A percentile compares a stretch with the other conserved stretches of the same genome.
phyloP scores from a whole-genome alignment of 2,797 vertebrate genomes.

The Labeo calbasu region DNA sequence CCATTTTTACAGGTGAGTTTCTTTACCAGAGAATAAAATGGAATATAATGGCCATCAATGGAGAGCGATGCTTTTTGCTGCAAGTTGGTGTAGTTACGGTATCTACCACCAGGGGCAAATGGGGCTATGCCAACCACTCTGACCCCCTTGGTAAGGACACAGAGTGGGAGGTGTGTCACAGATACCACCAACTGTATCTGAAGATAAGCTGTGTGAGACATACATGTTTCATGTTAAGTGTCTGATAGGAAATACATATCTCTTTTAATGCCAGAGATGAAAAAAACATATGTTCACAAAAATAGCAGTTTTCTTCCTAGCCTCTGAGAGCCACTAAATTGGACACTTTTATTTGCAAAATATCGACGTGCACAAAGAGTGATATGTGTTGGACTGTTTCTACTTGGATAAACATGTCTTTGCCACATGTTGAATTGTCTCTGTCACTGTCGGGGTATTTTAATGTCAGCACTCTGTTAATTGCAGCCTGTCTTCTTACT shows the following conservation, averaged over 20 bases:
- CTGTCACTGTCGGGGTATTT: slow-evolving; percentile 1
- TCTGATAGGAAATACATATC: slow-evolving; percentile 4
- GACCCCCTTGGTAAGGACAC: slow-evolving; percentile 7
- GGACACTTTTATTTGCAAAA: not conserved
- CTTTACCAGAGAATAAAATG: not conserved
- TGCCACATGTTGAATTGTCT: not conserved
- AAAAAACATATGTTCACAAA: not conserved
- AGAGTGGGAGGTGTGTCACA: slow-evolving; percentile 13
- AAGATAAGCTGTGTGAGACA: slow-evolving; percentile 6
- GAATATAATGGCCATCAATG: not conserved
- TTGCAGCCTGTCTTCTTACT: not conserved
- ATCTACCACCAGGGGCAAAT: slow-evolving; percentile 15
- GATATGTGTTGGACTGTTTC: not conserved
- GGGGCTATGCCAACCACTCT: not conserved
- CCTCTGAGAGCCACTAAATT: not conserved
- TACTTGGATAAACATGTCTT: not conserved
- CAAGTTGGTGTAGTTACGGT: not conserved
- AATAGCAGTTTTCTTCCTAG: not conserved
- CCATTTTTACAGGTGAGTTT: slow-evolving; percentile 91
- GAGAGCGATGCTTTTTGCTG: not conserved
- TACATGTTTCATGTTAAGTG: slow-evolving; percentile 9
- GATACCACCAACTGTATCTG: slow-evolving; percentile 26
- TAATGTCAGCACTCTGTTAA: slow-evolving; percentile 31
- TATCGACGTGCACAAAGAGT: not conserved
- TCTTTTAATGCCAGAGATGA: not conserved